Conservation (phyloP, 2,797 vertebrate genomes). For the Melanotaenia boesemani region DNA sequence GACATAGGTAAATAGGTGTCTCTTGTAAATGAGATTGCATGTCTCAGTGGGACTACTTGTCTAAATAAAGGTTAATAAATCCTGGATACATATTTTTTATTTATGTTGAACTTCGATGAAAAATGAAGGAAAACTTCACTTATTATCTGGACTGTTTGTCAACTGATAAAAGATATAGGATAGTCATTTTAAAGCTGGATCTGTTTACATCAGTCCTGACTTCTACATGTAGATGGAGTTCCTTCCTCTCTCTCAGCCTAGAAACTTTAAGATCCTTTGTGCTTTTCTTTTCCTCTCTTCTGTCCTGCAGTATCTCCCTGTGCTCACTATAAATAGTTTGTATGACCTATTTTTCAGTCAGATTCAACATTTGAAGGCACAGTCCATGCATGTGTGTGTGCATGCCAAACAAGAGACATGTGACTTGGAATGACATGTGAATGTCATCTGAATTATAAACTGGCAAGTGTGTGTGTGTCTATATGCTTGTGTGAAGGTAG, state of each 20-base stretch:
- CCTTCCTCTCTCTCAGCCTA: constrained; percentile 44
- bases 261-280: not conserved
- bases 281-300: not conserved
- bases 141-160: constrained; percentile 17
- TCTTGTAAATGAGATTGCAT: no score
- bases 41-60: no score
- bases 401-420: not conserved
- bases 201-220: constrained; percentile 7
- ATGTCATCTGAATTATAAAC: not conserved
- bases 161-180: constrained; percentile 21
- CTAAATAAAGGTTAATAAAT: no score
- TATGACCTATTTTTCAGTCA: not conserved
- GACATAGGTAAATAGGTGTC: no score
- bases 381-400: not conserved
- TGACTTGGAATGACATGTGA: not conserved
- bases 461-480: not conserved
- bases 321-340: not conserved
- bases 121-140: not conserved
- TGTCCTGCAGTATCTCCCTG: not conserved
- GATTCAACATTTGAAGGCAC: constrained; percentile 8
- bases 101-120: constrained; percentile 2
- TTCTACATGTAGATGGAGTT: not conserved
- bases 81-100: not conserved
- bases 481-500: not conserved
- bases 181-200: constrained; percentile 13